Evolutionary conservation across 2,797 vertebrate genomes (phyloP).

Genomic region (Prionace glauca): DNA sequence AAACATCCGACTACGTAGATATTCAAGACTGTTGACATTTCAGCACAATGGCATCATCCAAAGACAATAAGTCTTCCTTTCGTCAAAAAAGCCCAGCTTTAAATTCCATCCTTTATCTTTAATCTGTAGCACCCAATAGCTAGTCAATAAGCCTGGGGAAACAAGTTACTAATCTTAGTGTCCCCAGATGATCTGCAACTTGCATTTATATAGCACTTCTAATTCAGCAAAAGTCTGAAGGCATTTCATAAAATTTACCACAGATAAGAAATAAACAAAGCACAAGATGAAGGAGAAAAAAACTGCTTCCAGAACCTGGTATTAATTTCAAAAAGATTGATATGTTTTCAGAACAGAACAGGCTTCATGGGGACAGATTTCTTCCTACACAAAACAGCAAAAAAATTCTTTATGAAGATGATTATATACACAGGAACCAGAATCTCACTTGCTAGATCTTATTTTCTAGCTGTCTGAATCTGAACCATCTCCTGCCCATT

Average conservation of each 20-base stretch:
- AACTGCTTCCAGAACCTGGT: neutral
- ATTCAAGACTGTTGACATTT: neutral
- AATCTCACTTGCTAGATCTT: neutral
- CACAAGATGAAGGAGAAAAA: neutral
- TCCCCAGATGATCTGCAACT: neutral
- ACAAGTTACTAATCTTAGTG: neutral
- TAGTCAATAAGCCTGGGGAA: neutral
- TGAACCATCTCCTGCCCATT: neutral
- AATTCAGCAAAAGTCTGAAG: neutral
- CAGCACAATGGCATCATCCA: neutral
- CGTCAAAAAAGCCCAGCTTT: neutral
- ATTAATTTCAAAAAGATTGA: neutral
- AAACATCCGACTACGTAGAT: neutral
- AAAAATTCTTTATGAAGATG: neutral
- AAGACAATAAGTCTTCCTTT: neutral
- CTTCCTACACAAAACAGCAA: neutral
- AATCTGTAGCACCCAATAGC: neutral
- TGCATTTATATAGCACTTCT: neutral
- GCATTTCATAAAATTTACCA: neutral
- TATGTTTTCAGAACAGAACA: neutral
- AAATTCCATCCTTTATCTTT: slow-evolving; percentile 1
- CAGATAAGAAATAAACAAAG: neutral
- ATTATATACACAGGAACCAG: neutral
- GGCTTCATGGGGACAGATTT: neutral
- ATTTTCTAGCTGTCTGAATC: neutral